Base-by-base conservation (phyloP, 2,797 vertebrate genomes). In the Octomys mimax region DNA sequence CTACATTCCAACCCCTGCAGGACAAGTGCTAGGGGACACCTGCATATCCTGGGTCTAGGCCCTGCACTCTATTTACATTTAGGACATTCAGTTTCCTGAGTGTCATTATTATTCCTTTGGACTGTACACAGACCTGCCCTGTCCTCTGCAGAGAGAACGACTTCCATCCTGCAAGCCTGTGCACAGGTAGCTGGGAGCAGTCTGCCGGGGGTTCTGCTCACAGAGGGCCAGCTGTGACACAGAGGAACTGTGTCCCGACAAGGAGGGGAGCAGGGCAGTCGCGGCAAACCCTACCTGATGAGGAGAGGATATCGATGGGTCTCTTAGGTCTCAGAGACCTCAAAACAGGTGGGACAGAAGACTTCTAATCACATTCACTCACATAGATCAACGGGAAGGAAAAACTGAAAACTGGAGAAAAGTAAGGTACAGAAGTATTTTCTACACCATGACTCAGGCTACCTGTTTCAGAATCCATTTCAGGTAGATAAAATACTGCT, bases 51-150 rank as follows among this genome's bases (percentile, higher is more conserved):
- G 7, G 26, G 39, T 61, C 92, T 91, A 10, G 79, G 24, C 54
- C 59, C 59, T 75, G 89, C 36, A 81, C 8, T 5, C 12, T 62
- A n/a, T n/a, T n/a, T n/a, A n/a, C 46, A 5, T 21, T 73, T 62
- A 59, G 46, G 36, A 52, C 77, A 93, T 26, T 84, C 5, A 0
- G 7, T 36, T 86, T 88, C 66, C 18, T 71, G 85, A 87, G 42
- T 39, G 71, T 36, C 66, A 52, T 78, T 87, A 59, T 92, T 66
- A 93, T 28, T 54, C 19, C 28, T 64, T 16, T 59, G 49, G 49
- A 54, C 79, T 75, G 8, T 82, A 94, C 75, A 70, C 70, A 93
- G 68, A 94, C 52, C 42, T 84, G 28, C 70, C 66, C 64, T 80
- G 70, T 87, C 49, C 46, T 80, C 28, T 49, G 11, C 0, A 73